These are phyloP conservation scores for Neosilurus mollespiculum DNA, from an alignment of 2,797 vertebrate species.

Conservation along the genomic window DNA sequence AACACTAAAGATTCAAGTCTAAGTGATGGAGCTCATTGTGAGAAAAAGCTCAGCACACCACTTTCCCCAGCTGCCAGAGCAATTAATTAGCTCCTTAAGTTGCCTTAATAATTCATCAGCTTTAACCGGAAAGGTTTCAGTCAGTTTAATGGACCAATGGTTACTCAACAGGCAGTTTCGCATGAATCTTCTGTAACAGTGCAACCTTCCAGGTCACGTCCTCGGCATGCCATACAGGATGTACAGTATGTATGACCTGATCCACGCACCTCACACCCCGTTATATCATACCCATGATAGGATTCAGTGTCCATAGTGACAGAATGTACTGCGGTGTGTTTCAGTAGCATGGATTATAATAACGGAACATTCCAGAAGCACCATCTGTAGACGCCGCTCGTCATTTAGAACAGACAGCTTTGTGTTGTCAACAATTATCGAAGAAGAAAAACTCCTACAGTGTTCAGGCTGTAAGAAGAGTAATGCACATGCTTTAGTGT, in stretches of 20 bases:
- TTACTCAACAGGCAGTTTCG: no score
- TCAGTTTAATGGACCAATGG: not conserved
- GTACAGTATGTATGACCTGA: not conserved
- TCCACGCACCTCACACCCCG: not conserved
- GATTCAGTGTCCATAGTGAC: not conserved
- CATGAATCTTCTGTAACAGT: no score
- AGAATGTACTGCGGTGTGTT: not conserved
- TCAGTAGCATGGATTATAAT: conserved; percentile 12
- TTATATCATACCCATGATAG: not conserved
- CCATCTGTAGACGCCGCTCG: conserved; percentile 14
- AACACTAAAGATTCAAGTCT: not conserved
- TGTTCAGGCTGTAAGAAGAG: not conserved
- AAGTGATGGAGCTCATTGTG: not conserved
- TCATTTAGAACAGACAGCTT: conserved; percentile 23
- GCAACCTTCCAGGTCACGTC: not conserved
- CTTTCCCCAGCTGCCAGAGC: not conserved
- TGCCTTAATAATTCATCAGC: conserved; percentile 12
- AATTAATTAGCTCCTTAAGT: conserved; percentile 15
- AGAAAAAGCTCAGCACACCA: not conserved
- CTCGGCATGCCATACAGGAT: not conserved
- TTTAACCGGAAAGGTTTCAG: not conserved
- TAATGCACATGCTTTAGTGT: not conserved
- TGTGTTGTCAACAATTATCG: not conserved
- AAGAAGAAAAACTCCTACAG: not conserved
- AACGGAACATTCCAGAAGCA: not conserved